These are phyloP conservation scores for Diglossa cyanea DNA, from an alignment of 2,797 vertebrate species.

Conservation along the genomic window DNA sequence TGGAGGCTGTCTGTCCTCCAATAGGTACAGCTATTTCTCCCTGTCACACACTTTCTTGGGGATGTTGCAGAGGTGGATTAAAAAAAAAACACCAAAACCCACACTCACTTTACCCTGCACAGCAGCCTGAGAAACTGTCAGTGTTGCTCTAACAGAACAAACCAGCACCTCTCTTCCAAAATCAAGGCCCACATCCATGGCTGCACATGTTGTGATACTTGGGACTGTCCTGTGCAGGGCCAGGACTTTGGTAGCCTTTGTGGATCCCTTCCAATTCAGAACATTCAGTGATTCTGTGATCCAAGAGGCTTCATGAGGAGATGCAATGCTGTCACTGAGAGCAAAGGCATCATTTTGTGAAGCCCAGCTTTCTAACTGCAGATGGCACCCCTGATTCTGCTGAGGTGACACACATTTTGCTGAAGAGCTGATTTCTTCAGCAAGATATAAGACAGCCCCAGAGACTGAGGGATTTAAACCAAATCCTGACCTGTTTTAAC, in stretches of 20 bases:
- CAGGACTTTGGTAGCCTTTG: background rate
- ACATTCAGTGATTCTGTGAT: background rate
- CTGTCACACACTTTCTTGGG: background rate
- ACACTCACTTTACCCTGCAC: background rate
- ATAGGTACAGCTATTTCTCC: background rate
- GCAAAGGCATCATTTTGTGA: background rate
- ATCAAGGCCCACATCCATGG: background rate
- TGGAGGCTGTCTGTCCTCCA: background rate
- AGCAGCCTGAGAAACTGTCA: background rate
- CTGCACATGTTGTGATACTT: background rate
- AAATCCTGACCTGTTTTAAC: slow-evolving; percentile 45
- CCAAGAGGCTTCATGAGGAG: background rate
- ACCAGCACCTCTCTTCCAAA: background rate
- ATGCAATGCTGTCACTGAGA: background rate
- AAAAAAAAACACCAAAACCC: background rate
- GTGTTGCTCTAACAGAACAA: background rate
- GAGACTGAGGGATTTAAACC: slow-evolving; percentile 20
- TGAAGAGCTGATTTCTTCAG: background rate
- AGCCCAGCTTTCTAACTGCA: background rate
- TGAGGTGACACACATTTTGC: slow-evolving; percentile 5
- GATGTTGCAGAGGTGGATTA: background rate
- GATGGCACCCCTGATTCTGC: background rate
- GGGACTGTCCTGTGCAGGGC: background rate
- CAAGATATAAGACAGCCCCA: background rate
- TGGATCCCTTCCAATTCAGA: background rate